Evolutionary conservation across 1,140 invertebrate genomes (phyloP).

Genomic region (Coenobita brevimanus): DNA sequence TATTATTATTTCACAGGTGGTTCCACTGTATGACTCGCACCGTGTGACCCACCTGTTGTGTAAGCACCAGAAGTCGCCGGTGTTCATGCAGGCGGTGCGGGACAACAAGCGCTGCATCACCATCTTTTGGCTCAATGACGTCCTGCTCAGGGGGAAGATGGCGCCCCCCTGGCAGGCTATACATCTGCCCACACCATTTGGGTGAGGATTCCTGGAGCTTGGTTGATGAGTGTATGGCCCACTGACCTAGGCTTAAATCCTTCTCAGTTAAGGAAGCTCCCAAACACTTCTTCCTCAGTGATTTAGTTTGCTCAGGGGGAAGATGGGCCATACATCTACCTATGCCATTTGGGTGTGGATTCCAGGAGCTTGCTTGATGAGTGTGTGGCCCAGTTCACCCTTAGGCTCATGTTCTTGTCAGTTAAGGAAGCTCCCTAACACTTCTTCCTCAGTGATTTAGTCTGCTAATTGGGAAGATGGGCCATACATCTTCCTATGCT

Average conservation of each 20-base stretch:
- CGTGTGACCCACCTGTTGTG: conserved; percentile 94
- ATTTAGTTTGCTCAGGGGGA: conserved; percentile 87
- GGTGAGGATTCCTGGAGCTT: too few relatives aligned
- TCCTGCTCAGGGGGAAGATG: conserved; percentile 87
- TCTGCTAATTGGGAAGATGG: conserved; percentile 87
- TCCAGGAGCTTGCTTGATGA: too few relatives aligned
- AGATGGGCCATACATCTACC: conserved; percentile 93
- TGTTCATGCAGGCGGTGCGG: conserved; percentile 78
- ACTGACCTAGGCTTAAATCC: too few relatives aligned
- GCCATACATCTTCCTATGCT: conserved; percentile 91
- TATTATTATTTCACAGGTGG: conserved; percentile 17
- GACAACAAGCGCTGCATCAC: conserved; percentile 92
- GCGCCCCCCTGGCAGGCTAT: conserved; percentile 92
- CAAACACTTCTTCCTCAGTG: conserved; percentile 95
- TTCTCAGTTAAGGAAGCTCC: too few relatives aligned
- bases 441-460: conserved; percentile 96
- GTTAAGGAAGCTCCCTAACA: too few relatives aligned
- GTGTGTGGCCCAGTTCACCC: too few relatives aligned
- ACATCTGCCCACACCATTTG: conserved; percentile 90
- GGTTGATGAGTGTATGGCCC: too few relatives aligned
- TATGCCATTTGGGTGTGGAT: conserved; percentile 80
- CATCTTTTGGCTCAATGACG: conserved; percentile 95
- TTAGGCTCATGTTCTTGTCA: too few relatives aligned
- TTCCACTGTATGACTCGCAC: conserved; percentile 79
- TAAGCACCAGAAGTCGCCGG: conserved; percentile 82